Percentiles rank a stretch among this genome's conserved stretches.
These are phyloP conservation scores for Drosophila histrio DNA, from an alignment of 2,888 invertebrate genomes.

Conservation along the genomic window DNA sequence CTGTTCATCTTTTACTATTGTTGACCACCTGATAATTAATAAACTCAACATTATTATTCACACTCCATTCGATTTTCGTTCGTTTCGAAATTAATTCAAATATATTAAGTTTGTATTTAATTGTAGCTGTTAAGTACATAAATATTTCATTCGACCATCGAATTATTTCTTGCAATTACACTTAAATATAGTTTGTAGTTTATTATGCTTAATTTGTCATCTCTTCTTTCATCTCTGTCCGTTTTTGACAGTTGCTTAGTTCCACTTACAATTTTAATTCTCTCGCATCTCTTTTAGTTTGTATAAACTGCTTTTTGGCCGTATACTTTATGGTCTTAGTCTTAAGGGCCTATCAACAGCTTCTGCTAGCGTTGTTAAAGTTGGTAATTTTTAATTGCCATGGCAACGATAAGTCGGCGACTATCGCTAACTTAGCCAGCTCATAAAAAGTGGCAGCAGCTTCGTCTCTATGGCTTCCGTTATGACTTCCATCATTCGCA, in stretches of 20 bases:
- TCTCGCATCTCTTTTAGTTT: not conserved
- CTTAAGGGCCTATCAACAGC: conserved; percentile 68
- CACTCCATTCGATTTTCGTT: too few species aligned
- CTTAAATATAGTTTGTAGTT: too few species aligned
- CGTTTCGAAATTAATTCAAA: too few species aligned
- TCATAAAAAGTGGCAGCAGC: conserved; percentile 65
- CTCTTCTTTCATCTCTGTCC: too few species aligned
- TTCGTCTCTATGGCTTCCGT: conserved; percentile 66
- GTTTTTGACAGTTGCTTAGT: not conserved
- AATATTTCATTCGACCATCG: too few species aligned
- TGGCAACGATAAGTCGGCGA: conserved; percentile 60
- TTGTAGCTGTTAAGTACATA: too few species aligned
- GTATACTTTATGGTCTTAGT: conserved; percentile 34
- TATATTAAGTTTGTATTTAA: too few species aligned
- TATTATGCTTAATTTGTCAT: not conserved
- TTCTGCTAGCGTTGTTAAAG: conserved; percentile 62
- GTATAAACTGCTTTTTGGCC: not conserved
- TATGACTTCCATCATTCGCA: conserved; percentile 59
- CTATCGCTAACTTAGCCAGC: conserved; percentile 63
- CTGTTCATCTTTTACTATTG: too few species aligned
- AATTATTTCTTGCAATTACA: not conserved
- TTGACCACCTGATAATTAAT: too few species aligned
- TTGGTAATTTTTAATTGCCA: conserved; percentile 72
- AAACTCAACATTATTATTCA: too few species aligned
- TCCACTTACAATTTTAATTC: not conserved